These are phyloP conservation scores for Venturia canescens DNA, from an alignment of 1,140 invertebrate species.

Conservation along the genomic window DNA sequence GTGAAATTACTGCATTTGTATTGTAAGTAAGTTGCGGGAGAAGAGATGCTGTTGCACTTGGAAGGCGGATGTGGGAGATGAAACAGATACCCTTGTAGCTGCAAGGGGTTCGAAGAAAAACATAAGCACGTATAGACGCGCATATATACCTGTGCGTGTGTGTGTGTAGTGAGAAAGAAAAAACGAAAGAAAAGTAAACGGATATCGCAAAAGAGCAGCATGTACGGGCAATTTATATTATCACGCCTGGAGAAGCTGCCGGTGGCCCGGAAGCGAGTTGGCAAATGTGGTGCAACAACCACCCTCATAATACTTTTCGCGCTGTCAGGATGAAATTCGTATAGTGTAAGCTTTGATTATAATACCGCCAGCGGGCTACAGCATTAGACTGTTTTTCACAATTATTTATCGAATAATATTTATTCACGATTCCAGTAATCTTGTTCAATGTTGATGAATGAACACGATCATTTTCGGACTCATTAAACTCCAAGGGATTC, in stretches of 20 bases:
- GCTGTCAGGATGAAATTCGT: neutral
- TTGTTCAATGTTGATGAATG: too few species aligned
- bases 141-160: too few species aligned
- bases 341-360: neutral
- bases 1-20: neutral
- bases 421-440: too few species aligned
- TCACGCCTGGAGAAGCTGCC: slow-evolving; percentile 25
- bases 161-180: slow-evolving; percentile 6
- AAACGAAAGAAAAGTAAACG: slow-evolving; percentile 24
- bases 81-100: slow-evolving; percentile 16
- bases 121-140: neutral
- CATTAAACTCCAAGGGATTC: too few species aligned
- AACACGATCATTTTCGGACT: too few species aligned
- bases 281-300: neutral
- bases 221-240: slow-evolving; percentile 42
- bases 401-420: too few species aligned
- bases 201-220: slow-evolving; percentile 28
- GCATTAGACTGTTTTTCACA: too few species aligned
- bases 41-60: neutral
- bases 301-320: slow-evolving; percentile 20
- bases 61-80: slow-evolving; percentile 29
- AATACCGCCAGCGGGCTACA: neutral
- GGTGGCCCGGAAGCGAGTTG: slow-evolving; percentile 30
- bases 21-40: too few species aligned
- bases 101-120: slow-evolving; percentile 16